phyloP scores from a whole-genome alignment of 2,888 invertebrate species.

The Plemyria rubiginata region DNA sequence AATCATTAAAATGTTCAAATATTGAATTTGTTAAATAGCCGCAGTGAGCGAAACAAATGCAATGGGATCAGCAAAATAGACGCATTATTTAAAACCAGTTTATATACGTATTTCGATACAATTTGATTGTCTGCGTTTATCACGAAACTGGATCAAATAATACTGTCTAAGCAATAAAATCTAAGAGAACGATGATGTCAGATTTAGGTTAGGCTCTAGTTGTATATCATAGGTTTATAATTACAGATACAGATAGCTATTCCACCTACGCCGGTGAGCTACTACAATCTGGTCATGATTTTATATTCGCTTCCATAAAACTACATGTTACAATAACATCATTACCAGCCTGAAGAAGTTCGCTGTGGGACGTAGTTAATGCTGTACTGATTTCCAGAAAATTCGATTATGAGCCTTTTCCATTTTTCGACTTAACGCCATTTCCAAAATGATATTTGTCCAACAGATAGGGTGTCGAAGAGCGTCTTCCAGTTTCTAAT shows the following conservation, averaged over 20 bases:
- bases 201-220: conserved; percentile 21
- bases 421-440: too few species aligned
- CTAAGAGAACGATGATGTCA: conserved; percentile 31
- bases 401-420: too few species aligned
- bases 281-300: neutral
- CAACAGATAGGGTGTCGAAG: too few species aligned
- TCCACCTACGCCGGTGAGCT: neutral
- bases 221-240: conserved; percentile 5
- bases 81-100: conserved; percentile 30
- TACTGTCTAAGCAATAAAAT: conserved; percentile 38
- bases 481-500: too few species aligned
- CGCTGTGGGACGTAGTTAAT: neutral
- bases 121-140: conserved; percentile 35
- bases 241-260: neutral
- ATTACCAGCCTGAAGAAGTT: neutral
- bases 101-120: conserved; percentile 29
- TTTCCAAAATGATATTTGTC: too few species aligned
- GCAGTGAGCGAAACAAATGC: conserved; percentile 1
- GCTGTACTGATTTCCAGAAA: neutral
- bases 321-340: neutral
- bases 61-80: conserved; percentile 5
- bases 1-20: too few species aligned
- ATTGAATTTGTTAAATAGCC: neutral
- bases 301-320: neutral
- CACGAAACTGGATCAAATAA: conserved; percentile 34